Evolutionary conservation across 2,888 invertebrate species (phyloP), one percentile per base, ranked within the genome.

Genomic region (Noctuana brunneofusca): DNA sequence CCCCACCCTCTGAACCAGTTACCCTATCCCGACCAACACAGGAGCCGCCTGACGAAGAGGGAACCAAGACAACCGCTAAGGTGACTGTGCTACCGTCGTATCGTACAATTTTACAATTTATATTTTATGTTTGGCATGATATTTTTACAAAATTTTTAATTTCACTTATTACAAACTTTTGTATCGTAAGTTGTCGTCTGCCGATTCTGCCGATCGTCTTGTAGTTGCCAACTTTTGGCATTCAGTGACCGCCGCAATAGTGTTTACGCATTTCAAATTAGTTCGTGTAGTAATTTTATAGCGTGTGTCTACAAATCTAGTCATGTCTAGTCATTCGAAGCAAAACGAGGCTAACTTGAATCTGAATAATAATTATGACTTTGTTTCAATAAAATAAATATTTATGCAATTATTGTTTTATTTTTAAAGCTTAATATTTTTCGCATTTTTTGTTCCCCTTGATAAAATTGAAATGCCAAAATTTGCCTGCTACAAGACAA

Each of bases 51-150:
- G 73, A 68, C 67, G 77, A 73, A 66, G 77, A 71, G 64, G 66
- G 78, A 71, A 72, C 76, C 76, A 78, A 68, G 82, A 84, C 80
- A 80, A 84, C 82, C 74, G 75, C 86, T 84, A 91, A 91, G 91
- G 91, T 91, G 91, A 91, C 83, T 88, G 86, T 87, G 81, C 76
- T 75, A 81, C 88, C 86, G 82, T 87, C 89, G 89, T 91, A 90
- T 87, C 87, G 90, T 91, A 90, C 84, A 81, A 85, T 85, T 84
- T 86, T 88, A 81, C 80, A 84, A 80, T 85, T 86, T 82, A 79
- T 88, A 76, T 73, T 89, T 84, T 87, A 84, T 84, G 90, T 90
- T 90, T 91, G 90, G 91, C 91, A 91, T 91, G 91, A 89, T 85
- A 85, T 87, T 81, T 81, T 86, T 80, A 90, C 88, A 78, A 87